Evolutionary conservation across 2,797 vertebrate species (phyloP), one percentile per base, ranked within the genome.

Genomic region (Brotula barbata): DNA sequence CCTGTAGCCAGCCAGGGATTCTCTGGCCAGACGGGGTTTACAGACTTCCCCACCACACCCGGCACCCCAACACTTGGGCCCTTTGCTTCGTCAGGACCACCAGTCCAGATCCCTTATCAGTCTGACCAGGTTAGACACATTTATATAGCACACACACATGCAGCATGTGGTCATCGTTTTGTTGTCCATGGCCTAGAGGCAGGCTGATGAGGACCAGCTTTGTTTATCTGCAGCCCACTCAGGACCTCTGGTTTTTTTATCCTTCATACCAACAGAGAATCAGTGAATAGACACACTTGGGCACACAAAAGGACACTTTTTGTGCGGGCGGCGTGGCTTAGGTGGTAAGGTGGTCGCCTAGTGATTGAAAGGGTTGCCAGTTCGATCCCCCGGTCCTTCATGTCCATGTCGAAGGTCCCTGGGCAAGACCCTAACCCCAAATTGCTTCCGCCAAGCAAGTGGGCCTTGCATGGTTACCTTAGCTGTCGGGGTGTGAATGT

Each of bases 1-100:
- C n/a, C 68, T 60, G 7, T 51, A 73, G 62, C 87, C 85, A 96
- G 91, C 64, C 92, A 94, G 53, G 89, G 88, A 61, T 97, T 95
- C 85, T 87, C 93, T 1, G 91, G 80, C 62, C 92, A 93, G 1
- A 82, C 92, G 1, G 89, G 89, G 44, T 97, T 95, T 70, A 80
- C 93, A 0, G 96, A 98, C 57, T 97, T 95, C 84, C 94, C 15
- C 48, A 93, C 64, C 75, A 93, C 64, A 64, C 95, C 41, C 6
- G 92, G 89, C 82, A 95, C 75, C 72, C 94, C 14, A 53, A 93
- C 7, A 40, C 93, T 89, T 58, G 89, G 45, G 82, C 96, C 88
- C 88, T 98, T 81, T 23, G 7, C 75, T 71, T 81, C 37, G 54
- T 90, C 4, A 51, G 92, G 57, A 80, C 91, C 54, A 19, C 92